Base-by-base conservation (phyloP, 2,888 invertebrate genomes). In the Idaea aversata region DNA sequence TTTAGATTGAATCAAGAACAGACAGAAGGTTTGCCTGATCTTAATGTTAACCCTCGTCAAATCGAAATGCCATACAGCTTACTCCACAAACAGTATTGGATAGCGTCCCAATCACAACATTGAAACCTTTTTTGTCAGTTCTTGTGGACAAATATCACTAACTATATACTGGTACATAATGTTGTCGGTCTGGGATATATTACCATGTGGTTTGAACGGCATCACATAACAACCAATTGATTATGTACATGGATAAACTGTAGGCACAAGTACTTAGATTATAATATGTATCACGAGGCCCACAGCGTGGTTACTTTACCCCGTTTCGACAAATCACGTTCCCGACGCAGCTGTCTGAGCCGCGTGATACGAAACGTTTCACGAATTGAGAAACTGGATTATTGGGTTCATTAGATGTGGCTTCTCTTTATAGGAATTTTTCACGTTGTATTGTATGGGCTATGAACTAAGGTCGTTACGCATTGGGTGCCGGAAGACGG, bases 311-410 rank as follows among this genome's bases (percentile, higher is more conserved):
- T 77, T 74, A 72, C 73, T 75, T 76, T 77, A 76, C 75, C 77
- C 79, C 73, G 76, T 82, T 84, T 80, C 76, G 76, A 75, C 73
- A 73, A 76, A 72, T 81, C 86, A 83, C 83, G 85, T 82, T 84
- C 58, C 65, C 70, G 71, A 72, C 74, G 71, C 64, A 70, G 68
- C 65, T 65, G 68, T 63, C 61, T 61, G 61, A 62, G 76, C 75
- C 80, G 73, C 80, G 82, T 84, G 86, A 78, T 68, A 70, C 66
- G 59, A 69, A 47, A 47, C 59, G 34, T 59, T 59, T 81, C 79
- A 78, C 79, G 80, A 75, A 79, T 72, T 72, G 77, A 78, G 77
- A 78, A 78, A 73, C 76, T 76, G 69, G 67, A 67, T 66, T 72
- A 69, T 59, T 59, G 34, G 59, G 25, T 59, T 59, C 4, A 16